phyloP scores from a whole-genome alignment of 2,888 invertebrate species.

The Magallana nippona region DNA sequence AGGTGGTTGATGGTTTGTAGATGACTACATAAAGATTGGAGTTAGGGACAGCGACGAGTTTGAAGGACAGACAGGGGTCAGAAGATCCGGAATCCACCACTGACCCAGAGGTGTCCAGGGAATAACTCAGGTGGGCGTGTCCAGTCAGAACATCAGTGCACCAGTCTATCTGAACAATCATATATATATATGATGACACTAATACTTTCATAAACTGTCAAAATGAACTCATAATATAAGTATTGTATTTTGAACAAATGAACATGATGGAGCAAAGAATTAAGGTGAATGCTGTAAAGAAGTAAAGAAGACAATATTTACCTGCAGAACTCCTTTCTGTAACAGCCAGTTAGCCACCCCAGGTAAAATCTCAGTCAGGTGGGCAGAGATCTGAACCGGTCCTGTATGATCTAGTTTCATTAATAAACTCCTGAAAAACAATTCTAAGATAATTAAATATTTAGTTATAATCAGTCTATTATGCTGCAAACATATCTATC shows the following conservation, averaged over 20 bases:
- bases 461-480: neutral
- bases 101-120: neutral
- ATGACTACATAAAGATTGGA: conserved; percentile 44
- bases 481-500: neutral
- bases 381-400: neutral
- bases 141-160: conserved; percentile 43
- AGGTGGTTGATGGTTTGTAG: neutral
- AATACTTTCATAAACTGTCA: neutral
- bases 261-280: too few species aligned
- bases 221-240: neutral
- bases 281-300: too few species aligned
- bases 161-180: conserved; percentile 22
- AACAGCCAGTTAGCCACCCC: conserved; percentile 36
- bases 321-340: conserved; percentile 39
- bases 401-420: neutral
- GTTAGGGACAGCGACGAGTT: conserved; percentile 29
- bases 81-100: conserved; percentile 20
- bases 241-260: too few species aligned
- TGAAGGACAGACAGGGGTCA: conserved; percentile 37
- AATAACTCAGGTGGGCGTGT: conserved; percentile 35
- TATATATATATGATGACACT: neutral
- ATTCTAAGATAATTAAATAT: neutral
- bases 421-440: neutral
- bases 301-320: neutral
- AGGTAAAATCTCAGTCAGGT: conserved; percentile 17